Evolutionary conservation across 2,888 invertebrate genomes (phyloP).

Genomic region (Chalcis sispes): DNA sequence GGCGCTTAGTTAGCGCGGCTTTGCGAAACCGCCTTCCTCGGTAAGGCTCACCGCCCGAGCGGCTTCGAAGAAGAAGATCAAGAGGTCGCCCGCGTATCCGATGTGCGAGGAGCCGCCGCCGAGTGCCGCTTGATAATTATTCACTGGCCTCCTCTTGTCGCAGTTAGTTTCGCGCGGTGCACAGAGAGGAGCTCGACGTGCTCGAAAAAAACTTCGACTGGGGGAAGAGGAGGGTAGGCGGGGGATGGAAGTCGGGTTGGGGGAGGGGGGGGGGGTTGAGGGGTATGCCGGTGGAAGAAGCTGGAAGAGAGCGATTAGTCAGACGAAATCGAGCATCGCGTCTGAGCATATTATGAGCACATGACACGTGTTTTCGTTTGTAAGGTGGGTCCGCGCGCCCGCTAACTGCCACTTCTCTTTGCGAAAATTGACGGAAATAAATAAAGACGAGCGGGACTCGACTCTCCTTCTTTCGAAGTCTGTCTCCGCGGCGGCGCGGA

Average conservation of each 20-base stretch:
- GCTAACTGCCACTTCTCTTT: constrained; percentile 43
- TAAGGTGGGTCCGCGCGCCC: constrained; percentile 39
- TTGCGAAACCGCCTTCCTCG: constrained; percentile 25
- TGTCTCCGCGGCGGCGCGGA: constrained; percentile 42
- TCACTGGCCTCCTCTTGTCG: constrained; percentile 31
- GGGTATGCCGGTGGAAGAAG: background rate
- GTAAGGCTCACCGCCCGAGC: background rate
- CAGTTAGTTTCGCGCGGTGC: constrained; percentile 19
- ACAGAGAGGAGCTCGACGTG: background rate
- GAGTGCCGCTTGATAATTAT: constrained; percentile 53
- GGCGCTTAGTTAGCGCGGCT: constrained; percentile 24
- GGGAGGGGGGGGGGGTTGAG: background rate
- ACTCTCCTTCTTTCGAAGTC: too few species aligned
- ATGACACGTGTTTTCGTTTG: constrained; percentile 75
- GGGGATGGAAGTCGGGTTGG: background rate
- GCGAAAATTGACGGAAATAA: constrained; percentile 54
- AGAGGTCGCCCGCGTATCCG: constrained; percentile 43
- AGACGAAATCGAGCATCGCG: constrained; percentile 76
- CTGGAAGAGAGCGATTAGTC: constrained; percentile 73
- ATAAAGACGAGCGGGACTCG: constrained; percentile 11
- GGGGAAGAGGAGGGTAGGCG: background rate
- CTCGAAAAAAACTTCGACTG: background rate
- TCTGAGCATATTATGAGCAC: constrained; percentile 76
- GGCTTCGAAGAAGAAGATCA: constrained; percentile 55
- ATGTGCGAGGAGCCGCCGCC: too few species aligned